A percentile compares a stretch with the other conserved stretches of the same genome.
Conservation (phyloP, 2,888 invertebrate genomes). For the Pristionchus arcanus region DNA sequence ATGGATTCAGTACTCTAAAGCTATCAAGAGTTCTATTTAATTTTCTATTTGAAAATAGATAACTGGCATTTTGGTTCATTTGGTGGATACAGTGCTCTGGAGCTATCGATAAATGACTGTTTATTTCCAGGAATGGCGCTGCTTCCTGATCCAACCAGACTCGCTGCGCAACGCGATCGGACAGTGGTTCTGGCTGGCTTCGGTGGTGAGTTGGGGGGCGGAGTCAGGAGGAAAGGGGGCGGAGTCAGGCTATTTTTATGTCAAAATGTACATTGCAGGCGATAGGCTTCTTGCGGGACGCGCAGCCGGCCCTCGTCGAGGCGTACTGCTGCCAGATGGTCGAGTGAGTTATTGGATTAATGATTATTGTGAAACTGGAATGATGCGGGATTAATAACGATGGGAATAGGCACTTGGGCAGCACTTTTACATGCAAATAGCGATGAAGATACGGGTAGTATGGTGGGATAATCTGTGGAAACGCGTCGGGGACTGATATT, state of each 20-base stretch:
- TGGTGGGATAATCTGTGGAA: too few relatives aligned
- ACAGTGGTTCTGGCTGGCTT: background rate
- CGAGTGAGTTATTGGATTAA: slow-evolving; percentile 21
- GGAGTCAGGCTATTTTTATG: too few relatives aligned
- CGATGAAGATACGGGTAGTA: too few relatives aligned
- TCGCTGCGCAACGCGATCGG: background rate
- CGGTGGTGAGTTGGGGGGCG: background rate
- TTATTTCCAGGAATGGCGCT: background rate
- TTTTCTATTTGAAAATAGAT: too few relatives aligned
- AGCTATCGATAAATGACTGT: too few relatives aligned
- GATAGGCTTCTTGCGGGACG: background rate
- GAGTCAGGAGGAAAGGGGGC: too few relatives aligned
- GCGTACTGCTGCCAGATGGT: slow-evolving; percentile 9
- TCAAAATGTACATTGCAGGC: background rate
- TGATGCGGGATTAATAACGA: background rate
- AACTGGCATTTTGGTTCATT: too few relatives aligned
- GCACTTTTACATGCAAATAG: too few relatives aligned
- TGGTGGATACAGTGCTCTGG: background rate
- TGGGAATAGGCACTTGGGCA: too few relatives aligned
- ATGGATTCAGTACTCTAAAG: too few relatives aligned
- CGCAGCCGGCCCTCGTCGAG: background rate
- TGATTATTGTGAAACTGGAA: background rate
- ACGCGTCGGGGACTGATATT: too few relatives aligned
- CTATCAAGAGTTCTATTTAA: too few relatives aligned
- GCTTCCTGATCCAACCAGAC: background rate